Percentiles rank a stretch among this genome's conserved stretches.
These are phyloP conservation scores for Eidolon helvum DNA, from an alignment of 2,113 vertebrate genomes.

Conservation along the genomic window DNA sequence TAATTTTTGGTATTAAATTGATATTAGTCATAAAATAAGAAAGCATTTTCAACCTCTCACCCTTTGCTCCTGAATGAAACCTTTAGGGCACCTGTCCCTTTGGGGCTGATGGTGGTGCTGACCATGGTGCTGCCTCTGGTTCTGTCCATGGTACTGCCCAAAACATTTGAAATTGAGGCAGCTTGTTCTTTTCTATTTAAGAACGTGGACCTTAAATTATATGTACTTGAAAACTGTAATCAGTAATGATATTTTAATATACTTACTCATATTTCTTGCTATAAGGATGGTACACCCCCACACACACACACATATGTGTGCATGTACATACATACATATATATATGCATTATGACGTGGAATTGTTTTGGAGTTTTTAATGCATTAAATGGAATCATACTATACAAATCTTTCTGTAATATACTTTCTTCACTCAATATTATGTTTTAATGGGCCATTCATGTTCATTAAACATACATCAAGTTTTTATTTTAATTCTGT, in stretches of 20 bases:
- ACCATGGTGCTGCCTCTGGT: background rate
- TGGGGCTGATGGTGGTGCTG: background rate
- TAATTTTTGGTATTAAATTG: background rate
- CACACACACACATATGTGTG: background rate
- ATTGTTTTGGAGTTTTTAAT: conserved; percentile 3
- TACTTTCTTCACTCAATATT: background rate
- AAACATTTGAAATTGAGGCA: background rate
- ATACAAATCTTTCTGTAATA: background rate
- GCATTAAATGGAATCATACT: background rate
- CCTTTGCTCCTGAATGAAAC: background rate
- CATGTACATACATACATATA: background rate
- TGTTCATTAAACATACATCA: background rate
- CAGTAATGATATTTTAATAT: background rate
- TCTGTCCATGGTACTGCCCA: conserved; percentile 46
- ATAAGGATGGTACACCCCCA: background rate
- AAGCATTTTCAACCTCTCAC: background rate
- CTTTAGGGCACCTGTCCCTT: background rate
- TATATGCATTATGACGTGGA: background rate
- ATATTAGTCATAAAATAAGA: background rate
- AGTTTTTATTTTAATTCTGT: conserved; percentile 34
- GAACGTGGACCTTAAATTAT: conserved; percentile 11
- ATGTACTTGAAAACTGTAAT: conserved; percentile 8
- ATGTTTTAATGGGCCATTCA: background rate
- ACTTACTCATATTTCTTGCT: background rate
- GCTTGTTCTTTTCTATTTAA: background rate